Percentiles rank a stretch among this genome's conserved stretches.
These are phyloP conservation scores for Catotricha subobsoleta DNA, from an alignment of 2,888 invertebrate species.

Conservation along the genomic window DNA sequence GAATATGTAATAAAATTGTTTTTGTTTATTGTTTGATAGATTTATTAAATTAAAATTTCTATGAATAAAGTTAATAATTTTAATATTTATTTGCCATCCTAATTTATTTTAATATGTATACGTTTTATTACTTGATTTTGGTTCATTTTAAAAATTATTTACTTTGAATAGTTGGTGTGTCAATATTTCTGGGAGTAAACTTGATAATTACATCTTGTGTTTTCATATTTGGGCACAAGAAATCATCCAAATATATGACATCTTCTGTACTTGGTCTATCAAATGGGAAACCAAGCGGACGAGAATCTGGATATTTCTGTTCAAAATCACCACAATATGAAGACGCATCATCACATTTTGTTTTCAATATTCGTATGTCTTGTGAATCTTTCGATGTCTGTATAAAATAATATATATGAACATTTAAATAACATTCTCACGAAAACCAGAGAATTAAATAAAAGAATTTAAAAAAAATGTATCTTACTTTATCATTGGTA, in stretches of 20 bases:
- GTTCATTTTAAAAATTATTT: not conserved
- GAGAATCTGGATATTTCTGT: slow-evolving; percentile 48
- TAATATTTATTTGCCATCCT: not conserved
- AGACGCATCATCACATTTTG: slow-evolving; percentile 41
- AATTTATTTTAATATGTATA: not conserved
- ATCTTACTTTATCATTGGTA: not conserved
- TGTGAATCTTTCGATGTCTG: not conserved
- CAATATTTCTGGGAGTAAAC: too few species aligned
- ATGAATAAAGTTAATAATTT: too few species aligned
- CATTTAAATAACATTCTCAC: not conserved
- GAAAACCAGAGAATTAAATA: too few species aligned
- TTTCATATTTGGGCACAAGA: slow-evolving; percentile 42
- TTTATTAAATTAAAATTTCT: too few species aligned
- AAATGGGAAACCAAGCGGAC: slow-evolving; percentile 38
- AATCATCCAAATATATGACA: slow-evolving; percentile 4
- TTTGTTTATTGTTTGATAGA: not conserved
- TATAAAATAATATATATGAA: not conserved
- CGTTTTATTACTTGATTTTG: not conserved
- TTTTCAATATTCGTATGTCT: too few species aligned
- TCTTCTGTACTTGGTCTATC: slow-evolving; percentile 40
- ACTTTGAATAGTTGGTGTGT: too few species aligned
- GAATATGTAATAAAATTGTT: not conserved
- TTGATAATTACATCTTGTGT: slow-evolving; percentile 38
- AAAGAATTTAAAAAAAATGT: not conserved
- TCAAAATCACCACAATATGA: slow-evolving; percentile 56